Base-by-base conservation (phyloP, 1,140 invertebrate genomes). In the Danaus melanippus region DNA sequence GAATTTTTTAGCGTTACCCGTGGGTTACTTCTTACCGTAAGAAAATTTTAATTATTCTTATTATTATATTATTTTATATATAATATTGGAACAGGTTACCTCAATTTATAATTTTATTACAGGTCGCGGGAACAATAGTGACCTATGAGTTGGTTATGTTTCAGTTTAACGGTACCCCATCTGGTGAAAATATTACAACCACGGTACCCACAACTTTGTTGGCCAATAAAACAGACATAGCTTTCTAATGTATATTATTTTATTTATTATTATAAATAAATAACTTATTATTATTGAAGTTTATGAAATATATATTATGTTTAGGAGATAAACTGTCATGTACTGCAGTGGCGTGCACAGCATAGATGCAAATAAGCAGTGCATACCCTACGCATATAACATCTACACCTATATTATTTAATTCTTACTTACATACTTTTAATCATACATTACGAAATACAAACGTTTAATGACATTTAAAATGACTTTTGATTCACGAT, bases 141-240 rank as follows among this genome's bases (percentile, higher is more conserved):
- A 92, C 92, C 0, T 93, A 93, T 59, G 92, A 93, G 69, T 74
- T 93, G 1, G 91, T 93, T 32, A 74, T 93, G 0, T 86, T 93
- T 9, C 91, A 93, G 65, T 90, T 92, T 64, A 91, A 92, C 56
- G 81, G 65, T n/a, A 32, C 21, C 21, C 21, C 21, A 32, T 66
- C 68, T 5, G 62, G 46, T 15, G 8, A 47, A 47, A 10, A 21
- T 21, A 47, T 11, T 10, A 21, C 10, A 47, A 4, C 21, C 12
- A 21, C 9, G 12, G 15, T 47, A 47, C 32, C 46, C 10, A 15
- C 46, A 47, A 9, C 12, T 17, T 32, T 47, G 12, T 47, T 47
- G 12, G 45, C 9, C 15, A 47, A 21, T 47, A 47, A 47, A 47
- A 21, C 32, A 32, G 32, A 47, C 8, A n/a, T 47, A 47, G 32